Base-by-base conservation (phyloP, 1,140 invertebrate genomes). In the Drosophila lini region DNA sequence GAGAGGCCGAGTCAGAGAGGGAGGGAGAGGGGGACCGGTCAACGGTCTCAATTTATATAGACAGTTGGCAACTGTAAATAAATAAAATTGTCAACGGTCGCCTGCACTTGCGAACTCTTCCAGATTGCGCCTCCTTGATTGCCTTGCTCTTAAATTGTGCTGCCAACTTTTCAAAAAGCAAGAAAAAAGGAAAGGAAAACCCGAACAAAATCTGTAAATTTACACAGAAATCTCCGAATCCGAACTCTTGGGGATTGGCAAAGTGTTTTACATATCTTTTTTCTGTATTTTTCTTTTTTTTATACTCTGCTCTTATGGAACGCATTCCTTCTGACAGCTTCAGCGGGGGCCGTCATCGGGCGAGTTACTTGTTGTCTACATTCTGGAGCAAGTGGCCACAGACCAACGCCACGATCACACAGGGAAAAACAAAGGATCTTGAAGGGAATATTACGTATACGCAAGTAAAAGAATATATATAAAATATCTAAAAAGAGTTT, bases 31-130 rank as follows among this genome's bases (percentile, higher is more conserved):
- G 6, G 50, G 44, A 16, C 28, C 52, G 56, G 60, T 60, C 78
- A 67, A 59, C 74, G 64, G 79, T 70, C 84, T 88, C 83, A 88
- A 88, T 88, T 88, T 88, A 88, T 88, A 88, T 88, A 88, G 83
- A 88, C 83, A 89, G 84, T 78, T 74, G 84, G 75, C 83, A 88
- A 88, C 84, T 88, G 77, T 89, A 88, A 88, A 88, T 88, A 88
- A 88, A 88, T 88, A 88, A 88, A 88, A 88, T 88, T 88, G 84
- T 88, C 84, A 88, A 88, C 83, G 73, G 59, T 76, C 74, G 73
- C 58, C 60, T 81, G 79, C 78, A 79, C 78, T 85, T 82, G 80
- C 70, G 75, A 82, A 80, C 78, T 80, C 70, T 74, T 79, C 68
- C 65, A 89, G 84, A 89, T 89, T 74, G 80, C 71, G 86, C 68